A percentile compares a stretch with the other conserved stretches of the same genome.
phyloP scores from a whole-genome alignment of 2,797 vertebrate species.

The Aldrovandia affinis region DNA sequence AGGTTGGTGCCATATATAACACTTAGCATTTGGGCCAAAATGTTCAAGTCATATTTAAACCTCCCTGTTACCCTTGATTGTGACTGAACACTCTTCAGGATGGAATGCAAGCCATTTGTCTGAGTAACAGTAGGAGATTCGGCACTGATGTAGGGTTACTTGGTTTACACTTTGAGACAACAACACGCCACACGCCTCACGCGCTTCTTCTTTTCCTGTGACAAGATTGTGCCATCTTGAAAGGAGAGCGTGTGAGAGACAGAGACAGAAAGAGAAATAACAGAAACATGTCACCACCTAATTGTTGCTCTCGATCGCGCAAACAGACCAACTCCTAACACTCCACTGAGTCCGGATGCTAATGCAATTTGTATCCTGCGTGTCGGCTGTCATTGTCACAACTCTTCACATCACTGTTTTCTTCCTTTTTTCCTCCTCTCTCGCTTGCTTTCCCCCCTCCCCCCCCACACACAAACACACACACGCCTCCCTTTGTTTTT shows the following conservation, averaged over 20 bases:
- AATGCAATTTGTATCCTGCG: conserved; percentile 20
- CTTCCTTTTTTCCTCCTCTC: neutral
- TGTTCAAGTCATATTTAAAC: neutral
- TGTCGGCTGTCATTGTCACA: conserved; percentile 23
- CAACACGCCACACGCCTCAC: neutral
- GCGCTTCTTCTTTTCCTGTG: neutral
- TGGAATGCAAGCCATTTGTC: neutral
- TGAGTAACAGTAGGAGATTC: neutral
- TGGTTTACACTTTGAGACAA: neutral
- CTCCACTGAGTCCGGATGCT: conserved; percentile 24
- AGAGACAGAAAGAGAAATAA: neutral
- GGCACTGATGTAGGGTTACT: neutral
- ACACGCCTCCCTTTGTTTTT: neutral
- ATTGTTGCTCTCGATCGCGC: conserved; percentile 17
- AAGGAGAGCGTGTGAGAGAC: neutral
- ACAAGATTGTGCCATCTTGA: neutral
- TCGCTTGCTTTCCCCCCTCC: neutral
- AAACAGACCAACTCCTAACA: conserved; percentile 17
- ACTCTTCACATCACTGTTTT: neutral
- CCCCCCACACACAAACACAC: neutral
- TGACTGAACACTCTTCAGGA: neutral
- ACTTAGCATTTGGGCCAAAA: too few relatives aligned
- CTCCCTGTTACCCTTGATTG: neutral
- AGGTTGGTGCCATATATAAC: too few relatives aligned
- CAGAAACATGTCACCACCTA: conserved; percentile 16